Base-by-base conservation (phyloP, 2,113 vertebrate genomes). In the Indri indri region DNA sequence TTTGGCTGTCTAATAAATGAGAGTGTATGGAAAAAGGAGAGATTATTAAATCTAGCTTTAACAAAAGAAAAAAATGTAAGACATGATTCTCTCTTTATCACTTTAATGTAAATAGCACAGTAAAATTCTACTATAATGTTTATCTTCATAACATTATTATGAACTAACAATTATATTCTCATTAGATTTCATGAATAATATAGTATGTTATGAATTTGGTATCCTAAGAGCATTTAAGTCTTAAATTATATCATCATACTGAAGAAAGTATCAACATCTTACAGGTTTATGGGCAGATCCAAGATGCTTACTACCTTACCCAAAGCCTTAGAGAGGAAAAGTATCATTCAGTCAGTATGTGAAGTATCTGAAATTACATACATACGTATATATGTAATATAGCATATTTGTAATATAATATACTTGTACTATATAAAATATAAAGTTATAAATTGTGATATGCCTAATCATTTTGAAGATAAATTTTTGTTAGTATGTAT, bases 371-470 rank as follows among this genome's bases (percentile, higher is more conserved):
- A 70, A 47, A 30, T 23, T 23, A 79, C 42, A 20, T 12, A n/a
- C 5, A 81, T 27, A 37, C 47, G 54, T 40, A 50, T 40, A 52
- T 70, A 57, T 70, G 52, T 45, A 32, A 11, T 68, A 86, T 42
- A 68, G 66, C 14, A 32, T 37, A 37, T 95, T 6, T 34, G 30
- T 34, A 76, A 34, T 30, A 30, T 74, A 74, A 25, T 30, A 16
- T 74, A 45, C 13, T 71, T 20, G 5, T 76, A 66, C 63, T 66
- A 66, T 37, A 81, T 61, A 45, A 83, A 23, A 42, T 37, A 57
- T 96, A 92, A 45, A 61, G 97, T 98, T 98, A 59, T 85, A 87
- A 96, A 59, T 40, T 96, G 73, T 89, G 22, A 57, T 95, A 96
- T 97, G 90, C 22, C 47, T 66, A 84, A 61, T 96, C 79, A 87